Conservation (phyloP, 30 jellyfish, hydroid and myxozoan genomes). For the Pseudorhiza aurosa region DNA sequence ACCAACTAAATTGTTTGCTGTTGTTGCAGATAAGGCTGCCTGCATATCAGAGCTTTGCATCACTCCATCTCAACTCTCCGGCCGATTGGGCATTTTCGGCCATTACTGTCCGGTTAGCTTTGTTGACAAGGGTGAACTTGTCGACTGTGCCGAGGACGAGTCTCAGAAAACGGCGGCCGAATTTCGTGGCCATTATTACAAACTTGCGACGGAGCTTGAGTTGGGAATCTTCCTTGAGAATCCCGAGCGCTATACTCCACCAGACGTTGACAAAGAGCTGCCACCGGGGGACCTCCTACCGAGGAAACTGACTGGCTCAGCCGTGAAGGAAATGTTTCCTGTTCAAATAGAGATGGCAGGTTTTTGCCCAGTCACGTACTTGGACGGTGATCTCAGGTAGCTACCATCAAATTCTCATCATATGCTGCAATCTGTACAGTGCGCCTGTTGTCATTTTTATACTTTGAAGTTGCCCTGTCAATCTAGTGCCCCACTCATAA, state of each 20-base stretch:
- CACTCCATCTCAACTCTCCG: constrained; percentile 72
- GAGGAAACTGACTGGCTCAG: constrained; percentile 55
- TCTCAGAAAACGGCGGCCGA: constrained; percentile 83
- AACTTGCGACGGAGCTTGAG: constrained; percentile 64
- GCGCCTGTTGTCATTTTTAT: too few species aligned
- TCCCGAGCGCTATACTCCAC: constrained; percentile 90
- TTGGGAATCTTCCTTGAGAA: constrained; percentile 65
- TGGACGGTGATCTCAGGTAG: constrained; percentile 89
- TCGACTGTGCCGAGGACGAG: constrained; percentile 70
- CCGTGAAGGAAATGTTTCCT: constrained; percentile 77
- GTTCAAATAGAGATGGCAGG: constrained; percentile 82
- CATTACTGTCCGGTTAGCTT: constrained; percentile 97
- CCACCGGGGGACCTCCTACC: constrained; percentile 83
- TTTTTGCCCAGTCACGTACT: constrained; percentile 94
- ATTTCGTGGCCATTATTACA: constrained; percentile 89
- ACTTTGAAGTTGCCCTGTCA: too few species aligned
- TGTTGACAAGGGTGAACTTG: constrained; percentile 76
- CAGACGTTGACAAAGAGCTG: constrained; percentile 65
- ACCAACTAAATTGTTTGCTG: neutral
- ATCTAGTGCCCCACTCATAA: too few species aligned
- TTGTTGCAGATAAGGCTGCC: constrained; percentile 77
- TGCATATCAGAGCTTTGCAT: constrained; percentile 83
- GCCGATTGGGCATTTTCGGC: constrained; percentile 82
- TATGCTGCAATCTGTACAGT: too few species aligned
- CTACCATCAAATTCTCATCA: too few species aligned